phyloP scores from a whole-genome alignment of 2,113 vertebrate species.

The Campylorhamphus procurvoides region DNA sequence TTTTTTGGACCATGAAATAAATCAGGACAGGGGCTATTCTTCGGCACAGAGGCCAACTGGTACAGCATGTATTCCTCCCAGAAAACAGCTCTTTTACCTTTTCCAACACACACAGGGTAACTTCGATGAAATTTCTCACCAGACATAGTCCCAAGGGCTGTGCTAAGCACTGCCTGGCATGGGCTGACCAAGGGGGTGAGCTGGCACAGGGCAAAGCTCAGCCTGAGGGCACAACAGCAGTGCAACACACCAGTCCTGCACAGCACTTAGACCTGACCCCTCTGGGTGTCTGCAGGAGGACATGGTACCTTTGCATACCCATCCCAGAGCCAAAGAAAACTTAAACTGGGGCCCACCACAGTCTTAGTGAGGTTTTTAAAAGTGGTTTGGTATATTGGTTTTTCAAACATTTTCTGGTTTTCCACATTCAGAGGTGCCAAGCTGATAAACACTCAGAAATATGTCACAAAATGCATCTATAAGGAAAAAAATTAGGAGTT shows the following conservation, averaged over 20 bases:
- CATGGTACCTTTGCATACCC: fast-evolving
- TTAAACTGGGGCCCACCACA: neutral
- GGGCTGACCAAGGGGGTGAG: neutral
- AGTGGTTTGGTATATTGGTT: neutral
- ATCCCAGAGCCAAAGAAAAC: neutral
- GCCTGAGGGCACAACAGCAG: neutral
- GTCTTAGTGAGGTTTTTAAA: neutral
- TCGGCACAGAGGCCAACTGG: neutral
- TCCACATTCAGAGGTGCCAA: neutral
- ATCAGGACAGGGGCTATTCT: neutral
- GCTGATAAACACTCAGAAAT: neutral
- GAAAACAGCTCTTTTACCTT: neutral
- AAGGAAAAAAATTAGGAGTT: neutral
- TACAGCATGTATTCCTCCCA: neutral
- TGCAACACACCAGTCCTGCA: fast-evolving
- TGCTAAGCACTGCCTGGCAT: neutral
- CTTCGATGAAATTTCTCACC: fast-evolving
- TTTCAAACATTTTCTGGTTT: neutral
- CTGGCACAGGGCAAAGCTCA: neutral
- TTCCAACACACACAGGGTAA: neutral
- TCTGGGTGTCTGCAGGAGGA: neutral
- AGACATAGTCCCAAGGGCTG: neutral
- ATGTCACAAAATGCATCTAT: neutral
- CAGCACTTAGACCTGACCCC: fast-evolving
- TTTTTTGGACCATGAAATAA: neutral